Evolutionary conservation across 1,140 invertebrate genomes (phyloP).

Genomic region (Lepidurus arcticus): DNA sequence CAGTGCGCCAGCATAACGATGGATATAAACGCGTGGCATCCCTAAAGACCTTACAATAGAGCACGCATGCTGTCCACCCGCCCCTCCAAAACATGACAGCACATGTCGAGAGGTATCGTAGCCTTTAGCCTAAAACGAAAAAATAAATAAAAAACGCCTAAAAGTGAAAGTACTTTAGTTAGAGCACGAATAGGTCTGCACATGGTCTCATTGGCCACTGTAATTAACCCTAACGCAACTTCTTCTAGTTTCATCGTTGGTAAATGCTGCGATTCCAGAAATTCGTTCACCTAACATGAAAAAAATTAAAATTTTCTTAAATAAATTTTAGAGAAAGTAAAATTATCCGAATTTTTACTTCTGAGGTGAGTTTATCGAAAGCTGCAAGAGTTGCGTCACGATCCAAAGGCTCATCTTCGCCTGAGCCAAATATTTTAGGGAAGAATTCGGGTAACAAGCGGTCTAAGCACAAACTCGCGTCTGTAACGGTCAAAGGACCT

Average conservation of each 20-base stretch:
- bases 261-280: slow-evolving; percentile 29
- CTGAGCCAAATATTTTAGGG: slow-evolving; percentile 92
- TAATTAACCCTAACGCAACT: slow-evolving; percentile 94
- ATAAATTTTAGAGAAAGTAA: not conserved
- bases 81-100: no score
- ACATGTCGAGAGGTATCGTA: no score
- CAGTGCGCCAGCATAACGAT: no score
- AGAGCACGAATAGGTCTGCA: slow-evolving; percentile 88
- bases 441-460: slow-evolving; percentile 92
- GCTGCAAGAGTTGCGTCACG: slow-evolving; percentile 58
- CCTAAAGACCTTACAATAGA: no score
- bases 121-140: no score
- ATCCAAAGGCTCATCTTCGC: slow-evolving; percentile 84
- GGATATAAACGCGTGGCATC: no score
- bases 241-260: slow-evolving; percentile 58
- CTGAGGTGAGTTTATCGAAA: slow-evolving; percentile 64
- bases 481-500: slow-evolving; percentile 87
- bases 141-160: no score
- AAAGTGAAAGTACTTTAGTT: slow-evolving; percentile 55
- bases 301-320: slow-evolving; percentile 29
- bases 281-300: slow-evolving; percentile 36
- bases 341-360: slow-evolving; percentile 48
- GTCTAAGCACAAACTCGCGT: slow-evolving; percentile 85
- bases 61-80: no score
- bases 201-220: slow-evolving; percentile 98